Evolutionary conservation across 2,113 vertebrate species (phyloP).

Genomic region (Mustela nigripes): DNA sequence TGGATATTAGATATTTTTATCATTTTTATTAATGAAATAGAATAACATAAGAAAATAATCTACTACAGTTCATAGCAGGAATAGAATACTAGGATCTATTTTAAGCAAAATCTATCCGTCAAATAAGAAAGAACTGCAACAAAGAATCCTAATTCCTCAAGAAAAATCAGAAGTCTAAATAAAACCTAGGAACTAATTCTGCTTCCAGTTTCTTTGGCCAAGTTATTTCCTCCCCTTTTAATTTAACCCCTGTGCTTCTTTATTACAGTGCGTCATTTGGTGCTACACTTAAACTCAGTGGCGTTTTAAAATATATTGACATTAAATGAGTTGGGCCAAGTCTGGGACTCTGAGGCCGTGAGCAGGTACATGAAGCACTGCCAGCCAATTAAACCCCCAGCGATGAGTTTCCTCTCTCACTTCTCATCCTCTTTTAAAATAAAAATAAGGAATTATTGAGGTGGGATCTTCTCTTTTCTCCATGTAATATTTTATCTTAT

Average conservation of each 20-base stretch:
- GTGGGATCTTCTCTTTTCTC: slow-evolving; percentile 1
- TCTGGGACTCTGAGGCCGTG: not conserved
- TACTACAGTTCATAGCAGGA: slow-evolving; percentile 57
- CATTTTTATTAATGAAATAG: slow-evolving; percentile 75
- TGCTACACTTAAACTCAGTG: slow-evolving; percentile 49
- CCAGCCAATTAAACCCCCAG: not conserved
- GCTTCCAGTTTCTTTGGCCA: slow-evolving; percentile 30
- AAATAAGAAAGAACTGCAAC: slow-evolving; percentile 59
- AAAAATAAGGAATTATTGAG: not conserved
- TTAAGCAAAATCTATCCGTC: slow-evolving; percentile 75
- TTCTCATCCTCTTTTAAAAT: slow-evolving; percentile 12
- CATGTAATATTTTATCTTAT: slow-evolving; percentile 35
- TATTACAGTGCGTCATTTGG: not conserved
- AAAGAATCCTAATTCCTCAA: slow-evolving; percentile 61
- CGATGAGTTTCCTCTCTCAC: not conserved
- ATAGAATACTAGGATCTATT: slow-evolving; percentile 74
- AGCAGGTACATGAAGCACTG: not conserved
- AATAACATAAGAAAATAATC: slow-evolving; percentile 64
- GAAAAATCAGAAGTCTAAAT: slow-evolving; percentile 63
- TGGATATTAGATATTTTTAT: slow-evolving; percentile 76
- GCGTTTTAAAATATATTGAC: slow-evolving; percentile 6
- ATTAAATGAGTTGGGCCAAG: slow-evolving; percentile 4
- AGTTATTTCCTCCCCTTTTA: slow-evolving; percentile 46
- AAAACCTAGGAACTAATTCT: slow-evolving; percentile 40
- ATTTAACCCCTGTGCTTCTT: slow-evolving; percentile 45